phyloP scores from a whole-genome alignment of 2,113 vertebrate genomes.

The Anoura caudifer region DNA sequence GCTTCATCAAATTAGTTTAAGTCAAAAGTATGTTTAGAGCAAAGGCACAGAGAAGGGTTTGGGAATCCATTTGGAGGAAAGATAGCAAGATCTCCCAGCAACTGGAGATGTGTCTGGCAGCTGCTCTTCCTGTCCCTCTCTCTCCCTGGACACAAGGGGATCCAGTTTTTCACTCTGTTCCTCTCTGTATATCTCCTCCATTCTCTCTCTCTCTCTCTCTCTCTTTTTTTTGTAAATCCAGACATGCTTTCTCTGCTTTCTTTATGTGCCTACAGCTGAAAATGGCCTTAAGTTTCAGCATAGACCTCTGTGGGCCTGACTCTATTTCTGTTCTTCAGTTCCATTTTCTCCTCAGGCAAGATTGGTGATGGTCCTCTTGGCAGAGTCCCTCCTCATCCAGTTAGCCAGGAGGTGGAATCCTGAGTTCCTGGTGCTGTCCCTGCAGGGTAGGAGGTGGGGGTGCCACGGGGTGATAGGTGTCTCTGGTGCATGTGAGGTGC shows the following conservation, averaged over 20 bases:
- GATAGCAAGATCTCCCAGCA: not conserved
- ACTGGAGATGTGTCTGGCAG: not conserved
- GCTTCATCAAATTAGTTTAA: not conserved
- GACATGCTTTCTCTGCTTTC: not conserved
- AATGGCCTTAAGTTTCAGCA: not conserved
- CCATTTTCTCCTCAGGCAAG: not conserved
- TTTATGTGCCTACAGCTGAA: not conserved
- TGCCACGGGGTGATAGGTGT: not conserved
- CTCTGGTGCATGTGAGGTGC: not conserved
- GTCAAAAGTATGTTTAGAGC: not conserved
- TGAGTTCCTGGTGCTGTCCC: not conserved
- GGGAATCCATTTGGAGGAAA: not conserved
- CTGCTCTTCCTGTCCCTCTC: not conserved
- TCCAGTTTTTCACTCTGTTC: not conserved
- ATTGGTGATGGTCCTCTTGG: not conserved
- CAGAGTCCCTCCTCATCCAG: not conserved
- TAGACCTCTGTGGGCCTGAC: not conserved
- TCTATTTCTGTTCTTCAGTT: not conserved
- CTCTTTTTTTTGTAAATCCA: not conserved
- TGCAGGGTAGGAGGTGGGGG: fast-evolving
- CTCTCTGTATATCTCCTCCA: not conserved
- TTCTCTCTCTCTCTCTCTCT: not conserved
- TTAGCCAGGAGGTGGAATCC: not conserved
- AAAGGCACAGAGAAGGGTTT: not conserved
- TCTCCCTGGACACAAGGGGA: not conserved